Conservation (phyloP, 2,888 invertebrate genomes). For the Lumbricus terrestris region DNA sequence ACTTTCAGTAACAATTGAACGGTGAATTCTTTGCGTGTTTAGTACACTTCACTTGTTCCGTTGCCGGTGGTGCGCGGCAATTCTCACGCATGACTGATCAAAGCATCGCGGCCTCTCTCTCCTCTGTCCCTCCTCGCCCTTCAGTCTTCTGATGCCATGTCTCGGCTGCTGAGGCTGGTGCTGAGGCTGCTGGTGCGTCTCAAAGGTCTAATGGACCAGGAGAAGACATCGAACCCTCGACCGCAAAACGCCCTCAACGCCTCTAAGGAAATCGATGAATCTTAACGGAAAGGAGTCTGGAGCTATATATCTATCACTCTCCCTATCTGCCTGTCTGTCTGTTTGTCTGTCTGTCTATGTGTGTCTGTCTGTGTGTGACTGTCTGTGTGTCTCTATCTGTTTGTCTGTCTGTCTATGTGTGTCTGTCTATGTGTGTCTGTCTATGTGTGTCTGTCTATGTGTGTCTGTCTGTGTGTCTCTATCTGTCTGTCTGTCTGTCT, state of each 20-base stretch:
- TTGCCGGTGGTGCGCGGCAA: neutral
- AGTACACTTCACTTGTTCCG: neutral
- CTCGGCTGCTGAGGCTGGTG: neutral
- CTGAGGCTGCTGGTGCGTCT: neutral
- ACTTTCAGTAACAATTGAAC: neutral
- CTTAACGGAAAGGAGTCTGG: neutral
- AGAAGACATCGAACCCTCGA: neutral
- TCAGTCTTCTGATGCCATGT: neutral
- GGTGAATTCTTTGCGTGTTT: neutral
- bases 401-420: no score
- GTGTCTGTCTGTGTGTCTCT: no score
- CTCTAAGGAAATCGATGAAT: neutral
- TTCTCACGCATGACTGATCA: neutral
- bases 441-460: no score
- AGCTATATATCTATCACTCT: neutral
- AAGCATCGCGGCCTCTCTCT: neutral
- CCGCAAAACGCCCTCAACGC: neutral
- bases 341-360: no score
- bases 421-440: no score
- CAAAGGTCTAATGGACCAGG: neutral
- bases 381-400: no score
- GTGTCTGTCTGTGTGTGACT: no score
- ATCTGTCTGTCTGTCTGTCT: no score
- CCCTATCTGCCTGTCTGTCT: neutral
- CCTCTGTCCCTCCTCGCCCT: neutral